Conservation (phyloP, 2,113 vertebrate species). For the Phylloscopus trochilus region DNA sequence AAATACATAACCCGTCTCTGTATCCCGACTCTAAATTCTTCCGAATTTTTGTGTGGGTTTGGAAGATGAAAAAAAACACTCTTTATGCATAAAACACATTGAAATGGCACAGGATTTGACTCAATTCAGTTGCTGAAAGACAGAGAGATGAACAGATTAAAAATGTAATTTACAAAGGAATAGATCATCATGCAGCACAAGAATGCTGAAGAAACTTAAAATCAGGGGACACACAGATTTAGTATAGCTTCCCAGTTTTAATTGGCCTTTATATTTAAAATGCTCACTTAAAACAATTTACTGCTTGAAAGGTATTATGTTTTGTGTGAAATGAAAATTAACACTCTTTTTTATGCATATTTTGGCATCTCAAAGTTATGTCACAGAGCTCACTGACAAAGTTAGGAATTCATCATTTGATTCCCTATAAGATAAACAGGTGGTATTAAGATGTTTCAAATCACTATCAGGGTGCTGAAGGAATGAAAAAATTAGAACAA, state of each 20-base stretch:
- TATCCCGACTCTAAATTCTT: background rate
- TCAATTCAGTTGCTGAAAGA: background rate
- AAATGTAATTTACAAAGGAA: background rate
- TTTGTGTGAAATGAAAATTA: background rate
- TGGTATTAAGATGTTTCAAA: background rate
- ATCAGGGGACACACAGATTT: background rate
- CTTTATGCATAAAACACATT: background rate
- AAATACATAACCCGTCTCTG: background rate
- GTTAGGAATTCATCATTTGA: background rate
- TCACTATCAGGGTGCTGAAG: background rate
- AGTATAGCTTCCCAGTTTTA: background rate
- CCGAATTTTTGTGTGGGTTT: background rate
- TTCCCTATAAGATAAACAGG: background rate
- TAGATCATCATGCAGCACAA: background rate
- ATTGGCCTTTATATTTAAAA: background rate
- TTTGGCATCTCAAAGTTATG: background rate
- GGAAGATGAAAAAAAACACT: background rate
- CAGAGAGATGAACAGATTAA: background rate
- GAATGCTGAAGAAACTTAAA: background rate
- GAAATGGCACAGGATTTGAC: background rate
- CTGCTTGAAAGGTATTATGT: background rate
- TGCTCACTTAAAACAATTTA: background rate
- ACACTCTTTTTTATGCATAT: background rate
- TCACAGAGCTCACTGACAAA: background rate
- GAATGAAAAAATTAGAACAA: background rate